These are phyloP conservation scores for Lampris megalopsis DNA, from an alignment of 2,113 vertebrate genomes.

Conservation along the genomic window DNA sequence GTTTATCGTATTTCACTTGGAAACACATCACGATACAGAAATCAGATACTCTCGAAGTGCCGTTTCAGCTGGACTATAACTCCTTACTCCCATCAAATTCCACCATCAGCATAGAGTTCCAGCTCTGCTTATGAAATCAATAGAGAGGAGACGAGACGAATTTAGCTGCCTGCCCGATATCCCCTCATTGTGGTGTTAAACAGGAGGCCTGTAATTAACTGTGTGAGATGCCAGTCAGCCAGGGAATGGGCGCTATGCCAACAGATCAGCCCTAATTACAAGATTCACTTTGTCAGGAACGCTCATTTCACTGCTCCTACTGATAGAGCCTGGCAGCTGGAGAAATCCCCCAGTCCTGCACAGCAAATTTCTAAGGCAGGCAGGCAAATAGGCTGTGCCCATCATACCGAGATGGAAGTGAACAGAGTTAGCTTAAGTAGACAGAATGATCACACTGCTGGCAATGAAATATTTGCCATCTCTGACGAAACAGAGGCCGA, in stretches of 20 bases:
- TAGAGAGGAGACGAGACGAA: conserved; percentile 11
- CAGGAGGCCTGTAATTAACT: conserved; percentile 87
- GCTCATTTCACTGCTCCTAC: conserved; percentile 84
- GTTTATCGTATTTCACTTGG: too few species aligned
- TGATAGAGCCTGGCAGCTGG: conserved; percentile 85
- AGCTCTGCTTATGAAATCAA: conserved; percentile 24
- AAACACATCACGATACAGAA: too few species aligned
- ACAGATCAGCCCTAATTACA: conserved; percentile 91
- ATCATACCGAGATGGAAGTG: not conserved
- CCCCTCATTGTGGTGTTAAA: conserved; percentile 71
- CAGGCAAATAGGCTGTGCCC: not conserved
- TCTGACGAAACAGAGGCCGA: too few species aligned
- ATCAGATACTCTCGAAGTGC: too few species aligned
- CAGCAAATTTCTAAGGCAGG: conserved; percentile 28
- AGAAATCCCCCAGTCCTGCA: conserved; percentile 44
- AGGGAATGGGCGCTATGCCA: conserved; percentile 81
- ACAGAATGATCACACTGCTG: too few species aligned
- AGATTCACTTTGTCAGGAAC: conserved; percentile 86
- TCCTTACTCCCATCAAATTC: conserved; percentile 20
- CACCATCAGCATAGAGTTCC: conserved; percentile 16
- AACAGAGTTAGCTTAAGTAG: not conserved
- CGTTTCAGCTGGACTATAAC: too few species aligned
- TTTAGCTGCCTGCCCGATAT: conserved; percentile 70
- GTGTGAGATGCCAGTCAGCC: conserved; percentile 81
- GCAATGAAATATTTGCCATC: too few species aligned